These are phyloP conservation scores for Margaritifera margaritifera DNA, from an alignment of 2,888 invertebrate genomes.

Conservation along the genomic window DNA sequence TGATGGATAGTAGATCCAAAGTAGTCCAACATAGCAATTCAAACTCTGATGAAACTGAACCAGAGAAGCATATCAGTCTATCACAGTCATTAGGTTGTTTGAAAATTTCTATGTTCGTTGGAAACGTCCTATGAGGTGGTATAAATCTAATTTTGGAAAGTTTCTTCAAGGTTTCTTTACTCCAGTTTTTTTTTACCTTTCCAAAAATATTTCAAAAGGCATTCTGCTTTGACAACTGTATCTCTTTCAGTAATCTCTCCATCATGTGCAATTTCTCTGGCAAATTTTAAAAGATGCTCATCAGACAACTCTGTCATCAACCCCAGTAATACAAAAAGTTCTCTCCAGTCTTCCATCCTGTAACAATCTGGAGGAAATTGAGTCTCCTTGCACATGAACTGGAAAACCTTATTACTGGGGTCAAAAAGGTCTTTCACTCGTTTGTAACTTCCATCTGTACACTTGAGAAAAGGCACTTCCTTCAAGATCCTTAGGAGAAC, in stretches of 20 bases:
- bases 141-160: not conserved
- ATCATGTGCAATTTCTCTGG: conserved; percentile 12
- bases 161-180: not conserved
- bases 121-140: too few species aligned
- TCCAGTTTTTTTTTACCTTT: conserved; percentile 6
- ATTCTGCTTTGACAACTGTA: conserved; percentile 1
- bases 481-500: conserved; percentile 1
- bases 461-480: conserved; percentile 8
- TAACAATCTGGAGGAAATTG: conserved; percentile 21
- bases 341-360: conserved; percentile 6
- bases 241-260: not conserved
- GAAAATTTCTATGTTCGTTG: not conserved
- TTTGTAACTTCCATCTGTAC: conserved; percentile 3
- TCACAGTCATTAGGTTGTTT: conserved; percentile 1
- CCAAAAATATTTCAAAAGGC: conserved; percentile 11
- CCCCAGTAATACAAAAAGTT: conserved; percentile 24
- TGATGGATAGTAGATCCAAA: conserved; percentile 16
- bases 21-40: conserved; percentile 22
- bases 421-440: conserved; percentile 12
- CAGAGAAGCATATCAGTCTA: conserved; percentile 10
- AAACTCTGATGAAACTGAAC: conserved; percentile 6
- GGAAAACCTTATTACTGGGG: conserved; percentile 9
- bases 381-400: not conserved
- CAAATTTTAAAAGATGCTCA: conserved; percentile 27
- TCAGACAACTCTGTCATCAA: conserved; percentile 16